These are phyloP conservation scores for Amiota communis DNA, from an alignment of 2,888 invertebrate genomes.

Conservation along the genomic window DNA sequence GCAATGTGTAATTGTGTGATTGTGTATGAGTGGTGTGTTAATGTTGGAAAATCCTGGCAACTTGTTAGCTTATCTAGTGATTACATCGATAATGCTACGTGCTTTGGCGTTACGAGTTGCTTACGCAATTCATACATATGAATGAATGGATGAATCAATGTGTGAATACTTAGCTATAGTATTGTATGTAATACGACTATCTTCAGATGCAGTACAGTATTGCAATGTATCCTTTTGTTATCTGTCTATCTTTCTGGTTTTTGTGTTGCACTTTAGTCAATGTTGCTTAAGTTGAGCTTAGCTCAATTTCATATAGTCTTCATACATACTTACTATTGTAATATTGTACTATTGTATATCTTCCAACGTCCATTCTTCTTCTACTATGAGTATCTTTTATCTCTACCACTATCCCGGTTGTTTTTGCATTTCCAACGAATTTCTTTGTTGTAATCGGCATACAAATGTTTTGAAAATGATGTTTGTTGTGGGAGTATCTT, in stretches of 20 bases:
- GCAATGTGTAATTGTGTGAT: conserved; percentile 4
- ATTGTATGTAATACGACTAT: background rate
- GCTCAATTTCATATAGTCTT: too few relatives aligned
- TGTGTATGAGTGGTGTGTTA: conserved; percentile 1
- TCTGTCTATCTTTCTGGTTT: conserved; percentile 35
- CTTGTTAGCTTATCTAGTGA: conserved; percentile 74
- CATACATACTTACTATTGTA: too few relatives aligned
- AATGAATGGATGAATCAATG: conserved; percentile 54
- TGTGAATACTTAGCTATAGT: conserved; percentile 44
- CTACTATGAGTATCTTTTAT: too few relatives aligned
- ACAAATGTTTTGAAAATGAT: conserved; percentile 49
- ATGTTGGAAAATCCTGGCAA: conserved; percentile 68
- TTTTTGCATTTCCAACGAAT: conserved; percentile 42
- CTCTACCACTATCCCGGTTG: background rate
- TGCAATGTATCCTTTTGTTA: conserved; percentile 33
- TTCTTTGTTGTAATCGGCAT: conserved; percentile 48
- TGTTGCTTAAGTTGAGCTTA: too few relatives aligned
- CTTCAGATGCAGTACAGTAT: background rate
- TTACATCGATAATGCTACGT: conserved; percentile 72
- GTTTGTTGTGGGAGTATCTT: conserved; percentile 8
- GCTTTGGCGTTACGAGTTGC: conserved; percentile 62
- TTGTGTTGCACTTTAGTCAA: too few relatives aligned
- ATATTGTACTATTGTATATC: too few relatives aligned
- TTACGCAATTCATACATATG: conserved; percentile 42
- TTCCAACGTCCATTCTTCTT: too few relatives aligned